phyloP scores from a whole-genome alignment of 2,797 vertebrate genomes.

The Antennarius maculatus region DNA sequence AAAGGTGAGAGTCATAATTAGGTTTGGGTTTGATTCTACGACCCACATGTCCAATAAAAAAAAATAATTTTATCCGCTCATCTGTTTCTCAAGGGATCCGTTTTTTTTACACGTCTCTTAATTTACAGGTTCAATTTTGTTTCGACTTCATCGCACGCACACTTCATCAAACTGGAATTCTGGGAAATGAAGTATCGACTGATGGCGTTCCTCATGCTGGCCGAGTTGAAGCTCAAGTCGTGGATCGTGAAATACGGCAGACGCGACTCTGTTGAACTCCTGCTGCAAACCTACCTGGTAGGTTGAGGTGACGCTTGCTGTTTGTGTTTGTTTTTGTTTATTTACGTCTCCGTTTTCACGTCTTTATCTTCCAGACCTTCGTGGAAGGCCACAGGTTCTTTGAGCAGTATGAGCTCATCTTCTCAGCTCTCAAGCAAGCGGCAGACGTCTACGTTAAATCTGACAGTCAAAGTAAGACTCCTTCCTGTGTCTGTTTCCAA shows the following conservation, averaged over 20 bases:
- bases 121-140: constrained; percentile 92
- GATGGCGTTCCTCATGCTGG: constrained; percentile 92
- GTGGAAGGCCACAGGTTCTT: constrained; percentile 96
- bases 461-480: constrained; percentile 90
- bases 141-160: constrained; percentile 91
- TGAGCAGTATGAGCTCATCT: constrained; percentile 95
- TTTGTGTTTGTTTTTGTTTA: neutral
- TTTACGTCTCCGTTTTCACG: neutral
- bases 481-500: constrained; percentile 12
- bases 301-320: constrained; percentile 58
- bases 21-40: neutral
- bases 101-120: neutral
- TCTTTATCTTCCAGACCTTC: constrained; percentile 82
- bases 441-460: constrained; percentile 93
- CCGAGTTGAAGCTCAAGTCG: constrained; percentile 97
- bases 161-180: constrained; percentile 98
- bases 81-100: neutral
- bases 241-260: constrained; percentile 99
- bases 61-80: no score
- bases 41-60: no score
- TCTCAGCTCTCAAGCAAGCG: constrained; percentile 89
- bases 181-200: constrained; percentile 97
- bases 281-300: constrained; percentile 94
- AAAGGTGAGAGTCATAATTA: constrained; percentile 83
- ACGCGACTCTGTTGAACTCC: constrained; percentile 92